Base-by-base conservation (phyloP, 2,797 vertebrate species). In the Protosalanx chinensis region DNA sequence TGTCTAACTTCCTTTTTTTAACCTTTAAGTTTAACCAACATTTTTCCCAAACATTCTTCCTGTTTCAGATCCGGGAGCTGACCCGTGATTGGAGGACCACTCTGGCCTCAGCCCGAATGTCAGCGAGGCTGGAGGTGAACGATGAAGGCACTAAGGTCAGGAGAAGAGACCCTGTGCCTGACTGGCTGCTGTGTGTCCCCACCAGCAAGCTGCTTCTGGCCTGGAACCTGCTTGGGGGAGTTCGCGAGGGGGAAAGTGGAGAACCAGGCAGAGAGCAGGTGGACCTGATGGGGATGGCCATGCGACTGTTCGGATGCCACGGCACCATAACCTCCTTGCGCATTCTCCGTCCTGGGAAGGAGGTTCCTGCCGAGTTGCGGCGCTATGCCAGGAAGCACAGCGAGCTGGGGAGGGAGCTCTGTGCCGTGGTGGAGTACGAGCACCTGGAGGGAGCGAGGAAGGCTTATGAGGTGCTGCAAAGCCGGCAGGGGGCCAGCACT, bases 381-480 rank as follows among this genome's bases (percentile, higher is more conserved):
- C 79, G 70, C 3, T 91, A 86, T 37, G 13, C 83, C 0, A 65
- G 79, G 3, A 81, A 85, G 0, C 90, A 92, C 77, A 76, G 86
- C 0, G 91, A 92, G 81, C 87, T 93, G 68, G 88, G 91, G 68
- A 88, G 81, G 67, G 85, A 81, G 16, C 79, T 84, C 67, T 93
- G 91, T 0, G 90, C 89, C 0, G 81, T 93, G 76, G 88, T 93
- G 67, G 92, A 94, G 78, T 93, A 92, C 0, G 92, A 94, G 74
- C 90, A 80, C 72, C 81, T 93, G 77, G 92, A 92, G 46, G 87
- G 89, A 0, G 86, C 90, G 0, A 76, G 83, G 13, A 84, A 81
- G 0, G 93, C 93, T 2, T 88, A 87, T 0, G 86, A 88, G 64
- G 66, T 73, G 12, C 88, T 91, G 2, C 71, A 78, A 77, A 46